Evolutionary conservation across 2,888 invertebrate species (phyloP).

Genomic region (Osmoderma eremita): DNA sequence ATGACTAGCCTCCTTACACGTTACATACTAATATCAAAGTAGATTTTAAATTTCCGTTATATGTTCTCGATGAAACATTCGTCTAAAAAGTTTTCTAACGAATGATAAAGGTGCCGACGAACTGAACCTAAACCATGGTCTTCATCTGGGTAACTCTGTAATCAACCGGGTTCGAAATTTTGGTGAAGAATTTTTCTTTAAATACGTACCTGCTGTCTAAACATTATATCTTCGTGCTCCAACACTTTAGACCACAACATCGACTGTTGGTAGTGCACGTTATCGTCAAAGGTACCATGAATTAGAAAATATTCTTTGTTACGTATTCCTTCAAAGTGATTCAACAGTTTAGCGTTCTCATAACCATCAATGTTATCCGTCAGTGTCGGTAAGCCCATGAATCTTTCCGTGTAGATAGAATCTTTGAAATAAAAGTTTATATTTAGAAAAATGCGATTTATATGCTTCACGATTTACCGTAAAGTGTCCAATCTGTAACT

Average conservation of each 20-base stretch:
- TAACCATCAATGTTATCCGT: conserved; percentile 81
- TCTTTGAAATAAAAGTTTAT: conserved; percentile 68
- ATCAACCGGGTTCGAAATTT: conserved; percentile 43
- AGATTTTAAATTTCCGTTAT: conserved; percentile 17
- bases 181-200: conserved; percentile 1
- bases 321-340: conserved; percentile 68
- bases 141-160: conserved; percentile 93
- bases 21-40: conserved; percentile 22
- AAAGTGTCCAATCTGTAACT: conserved; percentile 95
- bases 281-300: conserved; percentile 95
- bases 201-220: conserved; percentile 84
- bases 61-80: conserved; percentile 65
- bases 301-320: conserved; percentile 88
- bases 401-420: conserved; percentile 96
- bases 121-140: conserved; percentile 87
- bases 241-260: conserved; percentile 90
- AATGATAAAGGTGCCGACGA: conserved; percentile 88
- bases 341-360: conserved; percentile 78
- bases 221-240: conserved; percentile 86
- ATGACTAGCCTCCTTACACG: conserved; percentile 19
- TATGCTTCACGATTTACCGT: conserved; percentile 72
- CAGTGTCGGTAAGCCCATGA: conserved; percentile 85
- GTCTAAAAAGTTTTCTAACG: conserved; percentile 84
- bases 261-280: conserved; percentile 97
- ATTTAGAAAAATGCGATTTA: neutral